phyloP scores from a whole-genome alignment of 2,113 vertebrate genomes.

The Zosterops japonicus region DNA sequence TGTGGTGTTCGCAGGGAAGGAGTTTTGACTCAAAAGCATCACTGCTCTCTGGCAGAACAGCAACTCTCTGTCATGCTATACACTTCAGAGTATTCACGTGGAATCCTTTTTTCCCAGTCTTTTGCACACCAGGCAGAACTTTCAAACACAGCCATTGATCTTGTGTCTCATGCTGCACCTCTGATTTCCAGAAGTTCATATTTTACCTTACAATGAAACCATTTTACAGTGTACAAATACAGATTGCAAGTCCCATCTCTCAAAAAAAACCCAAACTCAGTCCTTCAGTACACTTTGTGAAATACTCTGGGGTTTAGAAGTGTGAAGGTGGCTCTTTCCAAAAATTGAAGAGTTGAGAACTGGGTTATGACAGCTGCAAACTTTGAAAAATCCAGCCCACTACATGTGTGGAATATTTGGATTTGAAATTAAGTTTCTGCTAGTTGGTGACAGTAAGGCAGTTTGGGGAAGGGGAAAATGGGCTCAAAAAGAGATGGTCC shows the following conservation, averaged over 20 bases:
- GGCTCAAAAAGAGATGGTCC: not conserved
- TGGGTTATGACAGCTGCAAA: not conserved
- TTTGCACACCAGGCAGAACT: not conserved
- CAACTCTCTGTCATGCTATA: not conserved
- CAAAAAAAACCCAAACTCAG: accelerated
- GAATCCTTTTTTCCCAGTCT: not conserved
- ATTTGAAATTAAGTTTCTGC: not conserved
- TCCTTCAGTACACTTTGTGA: not conserved
- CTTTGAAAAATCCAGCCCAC: not conserved
- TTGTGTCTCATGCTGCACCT: not conserved
- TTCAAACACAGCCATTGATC: not conserved
- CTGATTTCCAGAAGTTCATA: not conserved
- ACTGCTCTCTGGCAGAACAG: not conserved
- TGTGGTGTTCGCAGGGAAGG: not conserved
- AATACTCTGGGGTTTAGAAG: not conserved
- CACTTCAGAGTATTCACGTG: not conserved
- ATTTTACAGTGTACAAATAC: not conserved
- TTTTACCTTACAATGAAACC: not conserved
- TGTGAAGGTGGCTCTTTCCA: not conserved
- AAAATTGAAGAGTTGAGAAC: not conserved
- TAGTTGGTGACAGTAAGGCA: not conserved
- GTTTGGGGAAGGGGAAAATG: not conserved
- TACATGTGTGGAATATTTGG: not conserved
- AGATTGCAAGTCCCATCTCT: not conserved
- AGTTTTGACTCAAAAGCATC: not conserved